Conservation (phyloP, 2,113 vertebrate species). For the Gulo gulo region DNA sequence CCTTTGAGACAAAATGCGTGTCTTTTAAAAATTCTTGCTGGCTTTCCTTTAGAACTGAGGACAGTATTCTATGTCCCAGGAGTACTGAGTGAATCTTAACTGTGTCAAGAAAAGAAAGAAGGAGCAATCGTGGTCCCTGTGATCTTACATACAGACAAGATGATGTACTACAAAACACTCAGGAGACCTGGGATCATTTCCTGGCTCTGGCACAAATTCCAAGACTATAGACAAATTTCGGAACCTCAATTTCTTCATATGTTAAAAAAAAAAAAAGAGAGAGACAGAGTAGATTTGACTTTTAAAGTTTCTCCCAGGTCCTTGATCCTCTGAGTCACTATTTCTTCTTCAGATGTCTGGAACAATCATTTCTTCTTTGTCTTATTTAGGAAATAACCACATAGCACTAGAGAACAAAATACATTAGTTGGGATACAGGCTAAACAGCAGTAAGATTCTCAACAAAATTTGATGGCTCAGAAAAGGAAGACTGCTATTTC, state of each 20-base stretch:
- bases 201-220: neutral
- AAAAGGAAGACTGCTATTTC: neutral
- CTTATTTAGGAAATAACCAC: neutral
- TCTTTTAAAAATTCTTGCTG: neutral
- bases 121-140: neutral
- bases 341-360: neutral
- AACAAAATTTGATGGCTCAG: neutral
- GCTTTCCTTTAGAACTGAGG: neutral
- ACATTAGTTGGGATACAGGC: neutral
- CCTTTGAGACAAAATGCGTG: neutral
- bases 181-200: neutral
- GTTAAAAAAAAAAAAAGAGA: neutral
- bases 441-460: neutral
- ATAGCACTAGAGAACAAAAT: neutral
- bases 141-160: neutral
- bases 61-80: neutral
- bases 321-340: neutral
- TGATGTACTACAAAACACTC: neutral
- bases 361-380: neutral
- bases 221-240: neutral
- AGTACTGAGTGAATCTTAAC: neutral
- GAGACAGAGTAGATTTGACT: neutral
- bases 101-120: neutral
- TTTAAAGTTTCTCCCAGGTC: slow-evolving; percentile 21
- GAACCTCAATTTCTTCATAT: neutral